These are phyloP conservation scores for Zaprionus africanus DNA, from an alignment of 1,140 invertebrate species.

Conservation along the genomic window DNA sequence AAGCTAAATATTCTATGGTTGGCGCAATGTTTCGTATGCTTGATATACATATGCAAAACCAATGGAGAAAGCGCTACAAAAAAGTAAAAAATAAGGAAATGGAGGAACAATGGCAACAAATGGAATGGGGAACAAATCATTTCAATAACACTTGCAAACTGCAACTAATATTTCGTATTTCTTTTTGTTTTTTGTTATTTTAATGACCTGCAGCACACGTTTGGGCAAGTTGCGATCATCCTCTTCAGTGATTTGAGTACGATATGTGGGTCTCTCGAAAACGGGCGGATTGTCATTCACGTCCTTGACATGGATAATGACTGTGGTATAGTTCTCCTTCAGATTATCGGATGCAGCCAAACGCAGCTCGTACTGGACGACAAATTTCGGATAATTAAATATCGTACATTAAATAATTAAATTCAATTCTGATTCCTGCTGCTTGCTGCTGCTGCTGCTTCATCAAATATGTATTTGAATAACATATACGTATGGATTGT, in stretches of 20 bases:
- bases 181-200: constrained; percentile 7
- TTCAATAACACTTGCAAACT: constrained; percentile 10
- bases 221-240: constrained; percentile 97
- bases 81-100: constrained; percentile 20
- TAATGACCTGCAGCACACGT: constrained; percentile 93
- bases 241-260: constrained; percentile 97
- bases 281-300: constrained; percentile 94
- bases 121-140: constrained; percentile 16
- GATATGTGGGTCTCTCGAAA: constrained; percentile 96
- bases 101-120: constrained; percentile 12
- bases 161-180: constrained; percentile 9
- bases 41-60: constrained; percentile 42
- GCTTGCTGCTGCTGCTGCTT: neutral
- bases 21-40: constrained; percentile 52
- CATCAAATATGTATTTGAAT: constrained; percentile 31
- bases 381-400: constrained; percentile 23
- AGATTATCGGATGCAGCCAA: constrained; percentile 97
- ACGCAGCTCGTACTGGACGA: constrained; percentile 93
- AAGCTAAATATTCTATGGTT: constrained; percentile 29
- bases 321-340: constrained; percentile 97
- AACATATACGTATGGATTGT: neutral
- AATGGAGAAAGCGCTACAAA: constrained; percentile 27
- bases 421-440: constrained; percentile 23
- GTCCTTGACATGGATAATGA: constrained; percentile 97
- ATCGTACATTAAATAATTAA: constrained; percentile 37